Evolutionary conservation across 2,113 vertebrate genomes (phyloP).

Genomic region (Myiozetetes cayanensis): DNA sequence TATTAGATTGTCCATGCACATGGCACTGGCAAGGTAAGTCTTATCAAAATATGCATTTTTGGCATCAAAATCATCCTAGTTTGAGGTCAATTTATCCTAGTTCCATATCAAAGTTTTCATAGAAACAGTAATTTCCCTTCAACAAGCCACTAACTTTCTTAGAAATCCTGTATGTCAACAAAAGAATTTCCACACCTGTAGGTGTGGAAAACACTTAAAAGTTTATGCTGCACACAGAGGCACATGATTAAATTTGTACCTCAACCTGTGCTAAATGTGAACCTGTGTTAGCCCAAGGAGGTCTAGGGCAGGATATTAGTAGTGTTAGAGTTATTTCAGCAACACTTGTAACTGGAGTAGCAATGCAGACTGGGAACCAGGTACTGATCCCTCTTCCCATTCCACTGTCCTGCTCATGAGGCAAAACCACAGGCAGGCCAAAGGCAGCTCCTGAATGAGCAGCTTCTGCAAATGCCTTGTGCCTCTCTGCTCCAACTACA

Average conservation of each 20-base stretch:
- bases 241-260: no score
- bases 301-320: not conserved
- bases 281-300: not conserved
- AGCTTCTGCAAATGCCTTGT: accelerated
- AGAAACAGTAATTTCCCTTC: not conserved
- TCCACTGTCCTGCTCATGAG: not conserved
- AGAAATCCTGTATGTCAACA: not conserved
- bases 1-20: not conserved
- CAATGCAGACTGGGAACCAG: not conserved
- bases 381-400: not conserved
- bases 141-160: not conserved
- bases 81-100: not conserved
- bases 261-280: not conserved
- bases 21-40: not conserved
- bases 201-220: not conserved
- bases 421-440: not conserved
- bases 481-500: not conserved
- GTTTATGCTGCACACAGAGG: not conserved
- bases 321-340: not conserved
- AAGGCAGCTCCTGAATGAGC: not conserved
- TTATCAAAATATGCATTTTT: not conserved
- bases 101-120: not conserved
- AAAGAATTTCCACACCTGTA: not conserved
- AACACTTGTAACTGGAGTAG: not conserved
- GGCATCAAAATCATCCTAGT: not conserved